Evolutionary conservation across 2,888 invertebrate species (phyloP).

Genomic region (Ferrisia virgata): DNA sequence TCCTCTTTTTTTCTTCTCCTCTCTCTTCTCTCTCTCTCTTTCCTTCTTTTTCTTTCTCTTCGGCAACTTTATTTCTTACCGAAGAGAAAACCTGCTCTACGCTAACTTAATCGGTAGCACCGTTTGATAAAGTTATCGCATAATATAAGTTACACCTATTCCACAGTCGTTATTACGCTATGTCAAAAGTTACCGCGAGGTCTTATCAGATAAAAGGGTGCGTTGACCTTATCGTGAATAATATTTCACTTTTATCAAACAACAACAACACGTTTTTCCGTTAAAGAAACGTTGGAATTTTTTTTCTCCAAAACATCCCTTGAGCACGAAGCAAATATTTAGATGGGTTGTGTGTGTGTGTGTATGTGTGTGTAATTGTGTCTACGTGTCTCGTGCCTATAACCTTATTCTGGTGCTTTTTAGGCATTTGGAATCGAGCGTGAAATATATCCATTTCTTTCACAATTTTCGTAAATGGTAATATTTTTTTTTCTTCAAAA

Average conservation of each 20-base stretch:
- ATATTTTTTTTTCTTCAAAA: too few relatives aligned
- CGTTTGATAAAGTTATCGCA: background rate
- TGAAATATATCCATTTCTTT: too few relatives aligned
- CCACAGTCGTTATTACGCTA: background rate
- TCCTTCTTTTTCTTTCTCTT: background rate
- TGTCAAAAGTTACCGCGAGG: background rate
- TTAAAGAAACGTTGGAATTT: background rate
- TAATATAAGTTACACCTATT: background rate
- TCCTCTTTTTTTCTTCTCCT: background rate
- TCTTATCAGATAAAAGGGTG: background rate
- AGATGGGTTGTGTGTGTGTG: background rate
- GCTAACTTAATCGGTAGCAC: conserved; percentile 13
- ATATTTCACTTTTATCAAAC: conserved; percentile 18
- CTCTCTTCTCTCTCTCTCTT: background rate
- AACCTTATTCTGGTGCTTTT: too few relatives aligned
- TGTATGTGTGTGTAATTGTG: too few relatives aligned
- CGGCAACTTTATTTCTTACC: background rate
- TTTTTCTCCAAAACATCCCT: background rate
- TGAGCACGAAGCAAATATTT: background rate
- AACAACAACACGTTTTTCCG: background rate
- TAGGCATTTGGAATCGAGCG: too few relatives aligned
- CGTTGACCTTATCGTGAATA: background rate
- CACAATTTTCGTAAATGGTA: too few relatives aligned
- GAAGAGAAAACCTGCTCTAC: background rate
- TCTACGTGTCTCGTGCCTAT: too few relatives aligned